phyloP scores from a whole-genome alignment of 1,140 invertebrate species.

The Lineus longissimus region DNA sequence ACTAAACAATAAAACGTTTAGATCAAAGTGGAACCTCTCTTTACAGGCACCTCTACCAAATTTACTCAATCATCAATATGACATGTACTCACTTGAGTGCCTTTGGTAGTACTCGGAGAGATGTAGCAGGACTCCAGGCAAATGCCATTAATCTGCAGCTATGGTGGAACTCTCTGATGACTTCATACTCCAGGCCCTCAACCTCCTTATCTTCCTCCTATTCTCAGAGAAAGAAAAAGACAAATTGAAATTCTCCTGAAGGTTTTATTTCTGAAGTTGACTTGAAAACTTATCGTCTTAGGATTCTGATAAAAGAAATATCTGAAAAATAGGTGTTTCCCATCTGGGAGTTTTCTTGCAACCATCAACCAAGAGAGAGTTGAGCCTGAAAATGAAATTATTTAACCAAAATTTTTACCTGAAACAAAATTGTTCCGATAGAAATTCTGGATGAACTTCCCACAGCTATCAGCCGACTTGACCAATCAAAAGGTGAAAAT shows the following conservation, averaged over 20 bases:
- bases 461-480: slow-evolving; percentile 36
- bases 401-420: slow-evolving; percentile 22
- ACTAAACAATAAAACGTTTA: too few species aligned
- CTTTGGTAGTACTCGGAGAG: slow-evolving; percentile 6
- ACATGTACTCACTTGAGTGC: background rate
- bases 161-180: slow-evolving; percentile 33
- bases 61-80: too few species aligned
- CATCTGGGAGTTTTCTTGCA: too few species aligned
- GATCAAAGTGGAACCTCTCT: too few species aligned
- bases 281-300: too few species aligned
- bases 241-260: too few species aligned
- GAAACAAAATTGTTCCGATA: slow-evolving; percentile 35
- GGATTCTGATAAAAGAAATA: too few species aligned
- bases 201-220: slow-evolving; percentile 41
- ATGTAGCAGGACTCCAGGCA: slow-evolving; percentile 44
- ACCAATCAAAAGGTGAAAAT: slow-evolving; percentile 44
- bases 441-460: slow-evolving; percentile 35
- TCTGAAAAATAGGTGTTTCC: too few species aligned
- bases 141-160: slow-evolving; percentile 30
- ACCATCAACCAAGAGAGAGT: too few species aligned
- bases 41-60: too few species aligned
- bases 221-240: slow-evolving; percentile 9
- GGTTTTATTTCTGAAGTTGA: background rate
- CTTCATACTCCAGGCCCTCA: slow-evolving; percentile 33
- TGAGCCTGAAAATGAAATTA: background rate